These are phyloP conservation scores for Gortyna flavago DNA, from an alignment of 2,888 invertebrate species.

Conservation along the genomic window DNA sequence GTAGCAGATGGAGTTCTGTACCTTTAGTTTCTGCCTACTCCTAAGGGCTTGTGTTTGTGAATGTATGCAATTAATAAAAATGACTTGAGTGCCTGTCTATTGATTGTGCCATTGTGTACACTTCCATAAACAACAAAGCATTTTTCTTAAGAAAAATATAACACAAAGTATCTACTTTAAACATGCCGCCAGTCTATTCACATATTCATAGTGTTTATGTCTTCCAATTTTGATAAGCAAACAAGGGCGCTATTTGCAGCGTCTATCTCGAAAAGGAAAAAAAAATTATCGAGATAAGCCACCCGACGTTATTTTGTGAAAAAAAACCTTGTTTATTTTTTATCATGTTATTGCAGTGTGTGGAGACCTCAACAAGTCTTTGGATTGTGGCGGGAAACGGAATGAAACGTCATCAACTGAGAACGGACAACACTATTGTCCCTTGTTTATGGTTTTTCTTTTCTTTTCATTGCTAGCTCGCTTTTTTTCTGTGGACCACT, in stretches of 20 bases:
- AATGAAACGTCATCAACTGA: slow-evolving; percentile 55
- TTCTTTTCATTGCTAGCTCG: slow-evolving; percentile 5
- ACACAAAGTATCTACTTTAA: not conserved
- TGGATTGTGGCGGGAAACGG: slow-evolving; percentile 37
- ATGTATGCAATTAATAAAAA: not conserved
- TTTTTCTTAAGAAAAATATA: not conserved
- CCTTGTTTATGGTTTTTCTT: slow-evolving; percentile 38
- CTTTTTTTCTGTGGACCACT: not conserved
- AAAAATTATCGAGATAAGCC: slow-evolving; percentile 53
- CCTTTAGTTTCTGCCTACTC: not conserved
- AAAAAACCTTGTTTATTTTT: slow-evolving; percentile 46
- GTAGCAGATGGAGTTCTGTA: not conserved
- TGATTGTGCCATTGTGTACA: not conserved
- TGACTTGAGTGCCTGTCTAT: not conserved
- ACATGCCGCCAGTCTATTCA: slow-evolving; percentile 1
- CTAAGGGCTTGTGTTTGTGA: not conserved
- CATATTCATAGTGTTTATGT: slow-evolving; percentile 40
- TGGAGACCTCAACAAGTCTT: slow-evolving; percentile 34
- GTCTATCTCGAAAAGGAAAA: slow-evolving; percentile 48
- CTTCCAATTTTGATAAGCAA: slow-evolving; percentile 60
- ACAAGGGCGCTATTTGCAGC: slow-evolving; percentile 45
- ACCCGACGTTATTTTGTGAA: slow-evolving; percentile 13
- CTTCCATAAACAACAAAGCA: not conserved
- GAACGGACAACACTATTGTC: slow-evolving; percentile 46
- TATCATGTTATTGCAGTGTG: slow-evolving; percentile 45